A percentile compares a stretch with the other conserved stretches of the same genome.
These are phyloP conservation scores for Caenorhabditis macrosperma DNA, from an alignment of 2,888 invertebrate genomes.

Conservation along the genomic window DNA sequence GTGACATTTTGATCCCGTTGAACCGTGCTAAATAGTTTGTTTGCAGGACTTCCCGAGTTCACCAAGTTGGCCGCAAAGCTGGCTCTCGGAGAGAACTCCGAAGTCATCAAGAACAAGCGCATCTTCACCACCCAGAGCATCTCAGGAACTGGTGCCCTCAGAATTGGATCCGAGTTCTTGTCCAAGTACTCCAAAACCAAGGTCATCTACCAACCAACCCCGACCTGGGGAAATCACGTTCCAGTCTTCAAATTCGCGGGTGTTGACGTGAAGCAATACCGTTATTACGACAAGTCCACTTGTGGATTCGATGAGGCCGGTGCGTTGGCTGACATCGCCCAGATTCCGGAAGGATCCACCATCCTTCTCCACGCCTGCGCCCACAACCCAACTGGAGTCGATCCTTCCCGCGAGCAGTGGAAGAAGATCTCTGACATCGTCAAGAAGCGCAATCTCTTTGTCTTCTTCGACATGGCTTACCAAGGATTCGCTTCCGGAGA, in stretches of 20 bases:
- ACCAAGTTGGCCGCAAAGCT: slow-evolving; percentile 89
- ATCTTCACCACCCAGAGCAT: slow-evolving; percentile 87
- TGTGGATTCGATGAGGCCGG: slow-evolving; percentile 94
- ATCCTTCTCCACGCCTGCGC: slow-evolving; percentile 96
- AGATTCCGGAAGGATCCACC: slow-evolving; percentile 84
- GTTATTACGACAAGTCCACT: slow-evolving; percentile 93
- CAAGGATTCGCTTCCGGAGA: slow-evolving; percentile 95
- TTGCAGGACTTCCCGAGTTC: slow-evolving; percentile 85
- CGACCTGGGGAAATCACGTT: slow-evolving; percentile 98
- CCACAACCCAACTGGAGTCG: slow-evolving; percentile 94
- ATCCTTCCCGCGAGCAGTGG: slow-evolving; percentile 89
- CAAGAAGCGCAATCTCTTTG: slow-evolving; percentile 81
- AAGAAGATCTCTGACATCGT: slow-evolving; percentile 90
- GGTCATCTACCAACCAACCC: slow-evolving; percentile 89
- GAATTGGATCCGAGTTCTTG: slow-evolving; percentile 92
- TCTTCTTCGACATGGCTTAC: slow-evolving; percentile 80
- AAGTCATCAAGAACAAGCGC: slow-evolving; percentile 82
- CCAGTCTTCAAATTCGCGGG: slow-evolving; percentile 93
- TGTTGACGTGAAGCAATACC: slow-evolving; percentile 90
- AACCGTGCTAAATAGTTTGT: slow-evolving; percentile 8
- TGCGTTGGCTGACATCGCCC: slow-evolving; percentile 84
- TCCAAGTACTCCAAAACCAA: slow-evolving; percentile 86
- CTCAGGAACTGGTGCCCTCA: slow-evolving; percentile 96
- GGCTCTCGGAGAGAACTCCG: slow-evolving; percentile 88
- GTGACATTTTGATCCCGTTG: slow-evolving; percentile 82